Evolutionary conservation across 1,140 invertebrate genomes (phyloP), one percentile per base, ranked within the genome.

Genomic region (Ylistrum balloti): DNA sequence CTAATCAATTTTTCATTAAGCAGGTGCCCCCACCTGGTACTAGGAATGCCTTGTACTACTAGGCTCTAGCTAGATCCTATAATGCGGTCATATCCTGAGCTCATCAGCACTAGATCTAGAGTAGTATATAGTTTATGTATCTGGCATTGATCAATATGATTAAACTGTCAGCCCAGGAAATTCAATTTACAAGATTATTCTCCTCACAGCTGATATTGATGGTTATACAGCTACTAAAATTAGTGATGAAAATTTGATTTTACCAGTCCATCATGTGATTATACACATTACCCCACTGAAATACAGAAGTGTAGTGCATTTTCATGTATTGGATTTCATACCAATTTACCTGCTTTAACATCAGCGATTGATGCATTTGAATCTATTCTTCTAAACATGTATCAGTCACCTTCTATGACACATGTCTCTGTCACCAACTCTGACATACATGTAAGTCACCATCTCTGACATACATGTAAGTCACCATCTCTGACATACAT

Each of bases 61-160:
- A n/a, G 56, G 56, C 22, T n/a, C 56, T 74, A 74, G 17, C 22
- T n/a, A 74, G 56, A 17, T 28, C 7, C n/a, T n/a, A 28, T 2
- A 74, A 9, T 74, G n/a, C 7, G 28, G 56, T 74, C 22, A 5
- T 20, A 22, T 20, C 45, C 45, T 48, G 22, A 17, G 11, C 45
- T 48, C 22, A n/a, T n/a, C n/a, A n/a, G n/a, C n/a, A n/a, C n/a
- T n/a, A n/a, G n/a, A n/a, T n/a, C n/a, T n/a, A 38, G 35, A 38
- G 13, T 13, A 38, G 5, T 38, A 38, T 74, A 28, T 28, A n/a
- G 56, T n/a, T n/a, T 74, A 74, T n/a, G 56, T 74, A 28, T 28
- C 56, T 74, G 56, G 56, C 28, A 74, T 74, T 74, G n/a, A 74
- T 74, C 56, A 74, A 28, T 74, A 22, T n/a, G 28, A 74, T 74